Evolutionary conservation across 2,113 vertebrate genomes (phyloP).

Genomic region (Pavo muticus): DNA sequence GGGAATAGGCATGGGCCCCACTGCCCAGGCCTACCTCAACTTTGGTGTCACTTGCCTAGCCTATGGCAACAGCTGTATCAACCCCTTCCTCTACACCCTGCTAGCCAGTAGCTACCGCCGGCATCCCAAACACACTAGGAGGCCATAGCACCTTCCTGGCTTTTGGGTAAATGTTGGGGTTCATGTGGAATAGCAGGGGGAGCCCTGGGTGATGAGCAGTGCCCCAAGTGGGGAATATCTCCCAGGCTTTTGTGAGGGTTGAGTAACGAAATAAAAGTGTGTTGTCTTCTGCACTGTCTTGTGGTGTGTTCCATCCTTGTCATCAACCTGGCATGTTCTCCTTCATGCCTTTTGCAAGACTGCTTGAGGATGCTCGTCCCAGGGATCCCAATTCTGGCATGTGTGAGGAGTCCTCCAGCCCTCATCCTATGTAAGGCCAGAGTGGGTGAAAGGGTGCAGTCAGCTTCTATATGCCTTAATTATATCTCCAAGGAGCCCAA

Average conservation of each 20-base stretch:
- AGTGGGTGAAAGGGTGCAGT: constrained; percentile 45
- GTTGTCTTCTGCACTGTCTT: fast-evolving
- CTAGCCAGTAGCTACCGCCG: constrained; percentile 80
- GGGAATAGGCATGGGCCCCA: constrained; percentile 70
- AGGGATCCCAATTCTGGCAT: background rate
- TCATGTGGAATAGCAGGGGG: fast-evolving
- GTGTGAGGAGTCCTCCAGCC: background rate
- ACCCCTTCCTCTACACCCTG: constrained; percentile 87
- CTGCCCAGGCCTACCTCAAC: constrained; percentile 84
- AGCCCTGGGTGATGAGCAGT: background rate
- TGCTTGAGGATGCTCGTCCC: background rate
- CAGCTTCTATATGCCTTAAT: background rate
- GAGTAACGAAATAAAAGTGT: background rate
- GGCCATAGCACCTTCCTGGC: background rate
- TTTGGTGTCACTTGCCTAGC: constrained; percentile 88
- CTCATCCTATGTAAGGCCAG: background rate
- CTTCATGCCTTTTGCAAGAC: background rate
- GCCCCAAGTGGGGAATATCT: background rate
- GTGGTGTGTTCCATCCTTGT: background rate
- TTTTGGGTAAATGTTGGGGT: fast-evolving
- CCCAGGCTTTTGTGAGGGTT: background rate
- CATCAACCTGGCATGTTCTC: fast-evolving
- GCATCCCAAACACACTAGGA: background rate
- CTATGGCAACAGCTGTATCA: constrained; percentile 88
- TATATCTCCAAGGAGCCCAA: background rate